Evolutionary conservation across 2,113 vertebrate genomes (phyloP).

Genomic region (Austrofundulus limnaeus): DNA sequence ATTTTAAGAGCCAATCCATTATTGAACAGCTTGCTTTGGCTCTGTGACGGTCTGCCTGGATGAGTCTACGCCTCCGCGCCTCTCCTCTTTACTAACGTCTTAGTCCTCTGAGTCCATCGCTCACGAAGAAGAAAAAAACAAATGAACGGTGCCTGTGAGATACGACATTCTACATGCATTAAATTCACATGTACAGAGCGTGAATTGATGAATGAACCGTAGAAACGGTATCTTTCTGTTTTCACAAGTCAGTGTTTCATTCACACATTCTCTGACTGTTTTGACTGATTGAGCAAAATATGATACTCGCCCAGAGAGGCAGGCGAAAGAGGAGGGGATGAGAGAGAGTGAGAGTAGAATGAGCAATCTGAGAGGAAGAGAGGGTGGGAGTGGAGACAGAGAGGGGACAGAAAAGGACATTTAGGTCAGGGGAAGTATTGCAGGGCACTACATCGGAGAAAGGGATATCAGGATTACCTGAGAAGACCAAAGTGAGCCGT

Average conservation of each 20-base stretch:
- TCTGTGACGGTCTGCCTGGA: constrained; percentile 16
- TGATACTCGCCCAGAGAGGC: constrained; percentile 59
- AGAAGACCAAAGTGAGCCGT: not conserved
- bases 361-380: constrained; percentile 53
- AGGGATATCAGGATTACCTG: not conserved
- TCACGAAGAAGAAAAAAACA: accelerated
- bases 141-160: not conserved
- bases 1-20: constrained; percentile 68
- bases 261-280: constrained; percentile 50
- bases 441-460: constrained; percentile 5
- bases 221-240: not conserved
- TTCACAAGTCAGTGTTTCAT: constrained; percentile 21
- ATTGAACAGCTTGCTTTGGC: constrained; percentile 59
- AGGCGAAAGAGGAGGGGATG: constrained; percentile 29
- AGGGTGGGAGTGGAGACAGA: constrained; percentile 8
- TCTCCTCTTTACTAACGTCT: not conserved
- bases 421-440: constrained; percentile 44
- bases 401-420: constrained; percentile 46
- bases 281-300: constrained; percentile 60
- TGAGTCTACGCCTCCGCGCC: constrained; percentile 4
- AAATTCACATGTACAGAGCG: not conserved
- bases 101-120: not conserved
- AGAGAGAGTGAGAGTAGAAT: constrained; percentile 19
- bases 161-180: not conserved
- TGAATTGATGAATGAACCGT: not conserved